Evolutionary conservation across 2,113 vertebrate genomes (phyloP), one percentile per base, ranked within the genome.

Genomic region (Rafetus swinhoei): DNA sequence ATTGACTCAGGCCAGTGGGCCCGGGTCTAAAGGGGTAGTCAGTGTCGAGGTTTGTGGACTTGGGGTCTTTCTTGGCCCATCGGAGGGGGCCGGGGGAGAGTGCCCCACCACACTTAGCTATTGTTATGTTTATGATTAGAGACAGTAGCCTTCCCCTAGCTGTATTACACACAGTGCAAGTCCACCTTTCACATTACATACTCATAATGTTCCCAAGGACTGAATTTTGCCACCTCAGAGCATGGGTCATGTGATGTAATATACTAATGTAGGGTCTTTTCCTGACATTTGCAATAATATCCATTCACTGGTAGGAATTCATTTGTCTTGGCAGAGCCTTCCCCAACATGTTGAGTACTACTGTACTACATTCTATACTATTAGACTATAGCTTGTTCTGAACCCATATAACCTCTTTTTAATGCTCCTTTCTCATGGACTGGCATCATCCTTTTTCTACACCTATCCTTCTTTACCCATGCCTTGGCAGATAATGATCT

Each of bases 261-360:
- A 57, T 2, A n/a, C 29, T 16, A 86, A 91, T 82, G 27, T 3
- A 18, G n/a, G 14, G 4, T 35, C 13, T 87, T 76, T 85, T 54
- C 35, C 88, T 0, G 0, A 35, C 72, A 8, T 87, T 86, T 90
- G 52, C 0, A 0, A 85, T 8, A 84, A 4, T 52, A 80, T 62
- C 8, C 0, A 21, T 77, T 89, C 14, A 69, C 12, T 55, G 14
- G 55, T 90, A 45, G 6, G 52, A 84, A 85, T 35, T 95, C 91
- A 92, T 90, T 91, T 57, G 39, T 77, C 62, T 25, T 92, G 86
- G 87, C 87, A 85, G 54, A 81, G 16, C 88, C 57, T 82, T 94
- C 74, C 55, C 59, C 87, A 57, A 91, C 57, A 84, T 21, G 84
- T 65, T 65, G 72, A 87, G 24, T 65, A 82, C 53, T 88, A 89